Evolutionary conservation across 2,797 vertebrate species (phyloP).

Genomic region (Potorous gilbertii): DNA sequence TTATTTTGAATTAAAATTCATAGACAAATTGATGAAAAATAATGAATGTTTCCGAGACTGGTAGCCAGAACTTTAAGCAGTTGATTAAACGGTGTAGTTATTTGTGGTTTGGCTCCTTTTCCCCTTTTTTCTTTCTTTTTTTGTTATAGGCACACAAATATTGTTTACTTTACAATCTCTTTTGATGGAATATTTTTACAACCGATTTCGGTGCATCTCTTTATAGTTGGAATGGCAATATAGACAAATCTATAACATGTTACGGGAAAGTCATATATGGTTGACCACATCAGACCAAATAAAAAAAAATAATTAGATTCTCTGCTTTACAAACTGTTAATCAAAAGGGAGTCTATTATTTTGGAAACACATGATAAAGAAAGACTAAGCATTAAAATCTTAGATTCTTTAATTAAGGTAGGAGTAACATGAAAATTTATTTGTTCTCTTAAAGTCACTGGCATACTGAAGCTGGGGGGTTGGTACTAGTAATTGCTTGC

Average conservation of each 20-base stretch:
- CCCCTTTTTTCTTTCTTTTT: not conserved
- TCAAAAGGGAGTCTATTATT: constrained; percentile 35
- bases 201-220: constrained; percentile 69
- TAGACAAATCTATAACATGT: constrained; percentile 74
- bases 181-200: constrained; percentile 74
- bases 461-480: constrained; percentile 21
- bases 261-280: constrained; percentile 68
- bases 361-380: constrained; percentile 14
- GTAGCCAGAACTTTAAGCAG: not conserved
- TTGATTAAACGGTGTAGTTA: not conserved
- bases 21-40: not conserved
- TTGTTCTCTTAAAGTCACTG: constrained; percentile 53
- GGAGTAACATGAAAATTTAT: constrained; percentile 32
- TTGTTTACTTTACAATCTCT: constrained; percentile 61
- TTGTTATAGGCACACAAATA: not conserved
- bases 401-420: constrained; percentile 52
- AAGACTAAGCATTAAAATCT: constrained; percentile 37
- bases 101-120: not conserved
- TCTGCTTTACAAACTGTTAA: constrained; percentile 62
- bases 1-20: not conserved
- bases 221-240: constrained; percentile 71
- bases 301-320: constrained; percentile 69
- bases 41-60: not conserved
- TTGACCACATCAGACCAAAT: constrained; percentile 69
- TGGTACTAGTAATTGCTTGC: constrained; percentile 33